phyloP scores from a whole-genome alignment of 2,797 vertebrate species.

The Artibeus jamaicensis region DNA sequence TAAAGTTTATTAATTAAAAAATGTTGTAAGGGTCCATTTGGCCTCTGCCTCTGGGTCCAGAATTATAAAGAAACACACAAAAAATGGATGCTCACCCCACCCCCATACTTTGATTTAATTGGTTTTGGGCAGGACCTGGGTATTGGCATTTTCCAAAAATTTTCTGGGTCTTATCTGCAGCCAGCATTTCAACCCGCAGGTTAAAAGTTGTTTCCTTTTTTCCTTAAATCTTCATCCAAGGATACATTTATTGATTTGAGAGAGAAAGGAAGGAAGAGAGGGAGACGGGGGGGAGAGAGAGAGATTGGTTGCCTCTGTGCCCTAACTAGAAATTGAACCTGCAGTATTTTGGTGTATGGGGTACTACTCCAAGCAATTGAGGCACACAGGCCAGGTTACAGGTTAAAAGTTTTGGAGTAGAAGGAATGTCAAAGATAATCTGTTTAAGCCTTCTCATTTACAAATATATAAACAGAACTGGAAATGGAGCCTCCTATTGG shows the following conservation, averaged over 20 bases:
- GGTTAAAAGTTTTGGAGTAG: neutral
- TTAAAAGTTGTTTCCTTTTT: neutral
- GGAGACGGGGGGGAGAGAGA: no score
- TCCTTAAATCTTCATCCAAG: no score
- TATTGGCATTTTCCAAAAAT: neutral
- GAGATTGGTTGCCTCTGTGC: no score
- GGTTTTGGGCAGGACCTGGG: neutral
- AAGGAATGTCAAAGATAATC: neutral
- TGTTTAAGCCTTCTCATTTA: neutral
- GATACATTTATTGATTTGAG: no score
- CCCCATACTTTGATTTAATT: neutral
- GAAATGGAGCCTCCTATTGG: neutral
- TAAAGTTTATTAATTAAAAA: neutral
- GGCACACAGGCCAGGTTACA: no score
- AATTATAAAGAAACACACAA: neutral
- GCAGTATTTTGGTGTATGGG: no score
- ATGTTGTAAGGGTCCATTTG: neutral
- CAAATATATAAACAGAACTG: neutral
- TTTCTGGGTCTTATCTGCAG: neutral
- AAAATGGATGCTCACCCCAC: neutral
- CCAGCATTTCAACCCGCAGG: neutral
- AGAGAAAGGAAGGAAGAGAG: no score
- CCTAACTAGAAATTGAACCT: no score
- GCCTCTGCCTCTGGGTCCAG: neutral
- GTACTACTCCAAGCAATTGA: no score